phyloP scores from a whole-genome alignment of 2,113 vertebrate genomes.

The Silurus asotus region DNA sequence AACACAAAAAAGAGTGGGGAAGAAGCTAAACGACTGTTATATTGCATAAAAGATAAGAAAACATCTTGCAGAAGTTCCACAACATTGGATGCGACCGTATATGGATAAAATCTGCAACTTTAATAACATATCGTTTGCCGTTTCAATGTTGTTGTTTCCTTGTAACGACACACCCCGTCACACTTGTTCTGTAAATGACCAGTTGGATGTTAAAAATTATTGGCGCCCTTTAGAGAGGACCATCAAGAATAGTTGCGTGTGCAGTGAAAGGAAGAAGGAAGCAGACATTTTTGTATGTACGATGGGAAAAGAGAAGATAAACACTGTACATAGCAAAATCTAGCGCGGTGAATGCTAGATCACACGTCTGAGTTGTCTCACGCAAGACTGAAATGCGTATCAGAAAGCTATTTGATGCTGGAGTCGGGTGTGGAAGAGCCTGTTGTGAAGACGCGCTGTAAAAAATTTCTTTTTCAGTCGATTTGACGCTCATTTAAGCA shows the following conservation, averaged over 20 bases:
- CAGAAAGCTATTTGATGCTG: constrained; percentile 24
- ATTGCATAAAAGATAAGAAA: background rate
- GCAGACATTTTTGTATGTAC: too few species aligned
- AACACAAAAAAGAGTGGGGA: background rate
- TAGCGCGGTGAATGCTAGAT: constrained; percentile 2
- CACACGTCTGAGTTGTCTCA: background rate
- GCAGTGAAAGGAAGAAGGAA: background rate
- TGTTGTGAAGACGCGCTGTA: constrained; percentile 5
- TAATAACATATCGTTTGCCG: too few species aligned
- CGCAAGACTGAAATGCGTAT: background rate
- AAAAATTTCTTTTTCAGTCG: background rate
- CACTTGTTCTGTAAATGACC: background rate
- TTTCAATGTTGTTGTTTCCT: background rate
- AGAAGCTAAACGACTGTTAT: background rate
- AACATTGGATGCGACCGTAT: background rate
- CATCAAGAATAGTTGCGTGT: background rate
- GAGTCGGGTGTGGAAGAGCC: background rate
- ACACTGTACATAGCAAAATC: background rate
- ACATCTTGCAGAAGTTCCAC: background rate
- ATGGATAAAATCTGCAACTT: background rate
- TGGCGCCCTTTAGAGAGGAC: background rate
- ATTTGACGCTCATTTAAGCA: background rate
- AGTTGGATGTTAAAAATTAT: background rate
- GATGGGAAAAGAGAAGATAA: background rate
- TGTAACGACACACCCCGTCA: background rate